Evolutionary conservation across 2,888 invertebrate genomes (phyloP), one percentile per base, ranked within the genome.

Genomic region (Hirtodrosophila alboralis): DNA sequence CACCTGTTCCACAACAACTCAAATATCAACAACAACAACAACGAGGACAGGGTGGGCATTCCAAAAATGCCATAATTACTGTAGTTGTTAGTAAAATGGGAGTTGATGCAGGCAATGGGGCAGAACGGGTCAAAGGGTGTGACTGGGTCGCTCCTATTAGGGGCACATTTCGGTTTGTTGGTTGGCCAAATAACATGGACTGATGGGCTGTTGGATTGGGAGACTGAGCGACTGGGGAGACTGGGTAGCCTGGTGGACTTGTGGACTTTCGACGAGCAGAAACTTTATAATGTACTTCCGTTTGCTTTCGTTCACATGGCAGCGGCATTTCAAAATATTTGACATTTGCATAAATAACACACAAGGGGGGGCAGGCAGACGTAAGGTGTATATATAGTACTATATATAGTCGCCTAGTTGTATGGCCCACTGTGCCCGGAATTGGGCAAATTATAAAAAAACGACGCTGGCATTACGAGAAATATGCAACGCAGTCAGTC

Each of bases 311-410:
- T 70, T 78, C 76, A 73, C 81, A 84, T 84, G 76, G 77, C 75
- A 77, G 75, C 80, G 77, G 62, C 76, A 76, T 79, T 74, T 80
- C 80, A 80, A 83, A 79, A 85, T 80, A 83, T 85, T 80, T 85
- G 80, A 80, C 80, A 85, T 80, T 80, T 80, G 86, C 80, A 80
- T 80, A 80, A 80, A 80, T 79, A 80, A 83, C 84, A 70, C 59
- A 70, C 62, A 49, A 57, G 63, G 43, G 53, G 41, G 7, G 44
- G 18, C 41, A 26, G 28, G 31, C 45, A 26, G 41, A 43, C 37
- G 26, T 4, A 70, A 62, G 56, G 41, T 45, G 75, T 60, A 78
- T 54, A 75, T 41, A 52, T 48, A 60, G 48, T 61, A 18, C 38
- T 30, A 48, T 30, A 36, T 31, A 41, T 52, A 34, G 26, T 30